Conservation (phyloP, 2,113 vertebrate genomes). For the Perca fluviatilis region DNA sequence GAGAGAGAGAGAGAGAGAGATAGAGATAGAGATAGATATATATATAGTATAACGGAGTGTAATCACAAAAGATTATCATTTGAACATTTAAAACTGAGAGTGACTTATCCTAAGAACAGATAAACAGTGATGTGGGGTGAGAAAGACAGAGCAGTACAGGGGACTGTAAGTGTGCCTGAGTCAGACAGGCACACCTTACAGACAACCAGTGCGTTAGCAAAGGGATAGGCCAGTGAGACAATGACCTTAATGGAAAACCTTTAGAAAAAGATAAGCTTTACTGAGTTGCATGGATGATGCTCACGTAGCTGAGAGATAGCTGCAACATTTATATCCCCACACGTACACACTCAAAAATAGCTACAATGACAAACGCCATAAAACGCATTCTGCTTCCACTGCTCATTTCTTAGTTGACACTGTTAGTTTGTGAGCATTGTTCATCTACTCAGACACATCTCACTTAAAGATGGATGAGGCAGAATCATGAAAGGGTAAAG, state of each 20-base stretch:
- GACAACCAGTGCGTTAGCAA: slow-evolving; percentile 56
- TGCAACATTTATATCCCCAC: slow-evolving; percentile 22
- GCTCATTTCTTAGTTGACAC: slow-evolving; percentile 27
- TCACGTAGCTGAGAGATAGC: slow-evolving; percentile 28
- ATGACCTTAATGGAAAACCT: slow-evolving; percentile 49
- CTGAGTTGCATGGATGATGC: slow-evolving; percentile 32
- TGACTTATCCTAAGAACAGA: slow-evolving; percentile 33
- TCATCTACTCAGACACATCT: slow-evolving; percentile 40
- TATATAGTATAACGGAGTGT: background rate
- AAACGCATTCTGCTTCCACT: slow-evolving; percentile 29
- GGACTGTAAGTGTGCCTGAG: slow-evolving; percentile 49
- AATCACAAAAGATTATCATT: slow-evolving; percentile 14
- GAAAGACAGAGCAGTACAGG: slow-evolving; percentile 44
- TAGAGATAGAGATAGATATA: too few relatives aligned
- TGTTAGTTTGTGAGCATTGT: slow-evolving; percentile 47
- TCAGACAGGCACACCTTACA: slow-evolving; percentile 55
- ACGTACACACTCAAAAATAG: slow-evolving; percentile 30
- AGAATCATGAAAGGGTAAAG: slow-evolving; percentile 38
- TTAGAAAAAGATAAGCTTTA: slow-evolving; percentile 44
- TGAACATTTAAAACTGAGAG: slow-evolving; percentile 23
- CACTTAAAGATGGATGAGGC: slow-evolving; percentile 38
- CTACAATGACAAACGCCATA: slow-evolving; percentile 26
- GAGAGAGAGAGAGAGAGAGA: too few relatives aligned
- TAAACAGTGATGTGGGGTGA: slow-evolving; percentile 35
- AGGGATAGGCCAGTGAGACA: slow-evolving; percentile 28